Percentiles rank a stretch among this genome's conserved stretches.
These are phyloP conservation scores for Jordanella pulchra DNA, from an alignment of 2,797 vertebrate species.

Conservation along the genomic window DNA sequence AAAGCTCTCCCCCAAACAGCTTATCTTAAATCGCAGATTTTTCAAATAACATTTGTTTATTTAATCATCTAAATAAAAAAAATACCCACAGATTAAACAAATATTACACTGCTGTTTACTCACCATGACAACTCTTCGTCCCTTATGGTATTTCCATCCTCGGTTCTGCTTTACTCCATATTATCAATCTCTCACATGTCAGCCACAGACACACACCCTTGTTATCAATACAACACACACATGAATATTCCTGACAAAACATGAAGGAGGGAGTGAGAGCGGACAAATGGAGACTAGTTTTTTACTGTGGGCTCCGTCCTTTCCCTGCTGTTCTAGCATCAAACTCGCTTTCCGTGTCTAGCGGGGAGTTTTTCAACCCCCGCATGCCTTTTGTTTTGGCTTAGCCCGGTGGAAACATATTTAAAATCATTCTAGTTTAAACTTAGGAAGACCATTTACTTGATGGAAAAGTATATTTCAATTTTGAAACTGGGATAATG, in stretches of 20 bases:
- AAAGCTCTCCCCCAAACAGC: background rate
- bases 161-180: conserved; percentile 52
- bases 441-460: rapidly evolving
- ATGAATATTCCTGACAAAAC: conserved; percentile 77
- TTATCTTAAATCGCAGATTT: background rate
- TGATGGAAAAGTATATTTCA: background rate
- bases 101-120: conserved; percentile 44
- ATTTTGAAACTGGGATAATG: too few species aligned
- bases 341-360: conserved; percentile 30
- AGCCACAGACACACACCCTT: conserved; percentile 59
- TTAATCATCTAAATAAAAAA: background rate
- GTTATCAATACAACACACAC: conserved; percentile 72
- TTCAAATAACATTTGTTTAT: background rate
- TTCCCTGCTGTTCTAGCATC: conserved; percentile 72
- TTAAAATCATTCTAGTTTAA: background rate
- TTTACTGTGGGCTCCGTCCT: conserved; percentile 43
- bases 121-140: conserved; percentile 64
- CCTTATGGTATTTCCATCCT: conserved; percentile 66
- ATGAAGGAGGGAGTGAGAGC: conserved; percentile 41
- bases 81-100: background rate
- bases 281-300: conserved; percentile 51
- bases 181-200: conserved; percentile 59
- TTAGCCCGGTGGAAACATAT: background rate
- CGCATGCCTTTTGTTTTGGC: conserved; percentile 44
- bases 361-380: conserved; percentile 29